Evolutionary conservation across 2,797 vertebrate genomes (phyloP).

Genomic region (Orientallactaga sibirica): DNA sequence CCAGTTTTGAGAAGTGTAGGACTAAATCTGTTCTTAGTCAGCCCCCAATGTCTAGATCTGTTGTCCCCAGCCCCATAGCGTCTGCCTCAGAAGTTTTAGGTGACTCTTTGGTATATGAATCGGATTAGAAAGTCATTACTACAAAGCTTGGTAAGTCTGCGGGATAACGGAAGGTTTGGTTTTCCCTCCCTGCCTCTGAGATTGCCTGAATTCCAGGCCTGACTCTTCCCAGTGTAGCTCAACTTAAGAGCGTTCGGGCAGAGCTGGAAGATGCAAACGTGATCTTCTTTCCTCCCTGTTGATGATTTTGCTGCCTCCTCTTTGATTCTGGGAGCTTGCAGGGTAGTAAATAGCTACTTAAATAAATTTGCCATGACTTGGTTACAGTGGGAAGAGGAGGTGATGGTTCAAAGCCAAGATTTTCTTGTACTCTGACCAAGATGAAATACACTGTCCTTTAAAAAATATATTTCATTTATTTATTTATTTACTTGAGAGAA

Average conservation of each 20-base stretch:
- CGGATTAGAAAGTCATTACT: not conserved
- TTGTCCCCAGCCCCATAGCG: not conserved
- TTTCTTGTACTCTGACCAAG: not conserved
- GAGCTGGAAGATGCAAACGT: not conserved
- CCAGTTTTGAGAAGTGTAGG: slow-evolving; percentile 12
- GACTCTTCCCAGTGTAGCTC: too few species aligned
- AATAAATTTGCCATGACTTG: not conserved
- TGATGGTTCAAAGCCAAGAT: not conserved
- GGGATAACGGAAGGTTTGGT: not conserved
- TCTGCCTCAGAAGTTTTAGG: slow-evolving; percentile 34
- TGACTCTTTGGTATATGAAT: not conserved
- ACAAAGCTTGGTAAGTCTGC: not conserved
- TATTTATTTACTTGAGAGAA: too few species aligned
- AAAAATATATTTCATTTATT: too few species aligned
- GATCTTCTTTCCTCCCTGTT: not conserved
- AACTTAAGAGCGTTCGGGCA: not conserved
- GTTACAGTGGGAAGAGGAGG: not conserved
- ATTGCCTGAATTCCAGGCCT: not conserved
- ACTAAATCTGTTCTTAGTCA: not conserved
- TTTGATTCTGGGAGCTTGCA: not conserved
- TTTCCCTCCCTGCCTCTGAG: not conserved
- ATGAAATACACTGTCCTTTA: not conserved
- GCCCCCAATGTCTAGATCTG: too few species aligned
- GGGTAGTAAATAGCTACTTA: not conserved
- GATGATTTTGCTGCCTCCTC: not conserved